A percentile compares a stretch with the other conserved stretches of the same genome.
These are phyloP conservation scores for Eubucco bourcierii DNA, from an alignment of 2,113 vertebrate genomes.

Conservation along the genomic window DNA sequence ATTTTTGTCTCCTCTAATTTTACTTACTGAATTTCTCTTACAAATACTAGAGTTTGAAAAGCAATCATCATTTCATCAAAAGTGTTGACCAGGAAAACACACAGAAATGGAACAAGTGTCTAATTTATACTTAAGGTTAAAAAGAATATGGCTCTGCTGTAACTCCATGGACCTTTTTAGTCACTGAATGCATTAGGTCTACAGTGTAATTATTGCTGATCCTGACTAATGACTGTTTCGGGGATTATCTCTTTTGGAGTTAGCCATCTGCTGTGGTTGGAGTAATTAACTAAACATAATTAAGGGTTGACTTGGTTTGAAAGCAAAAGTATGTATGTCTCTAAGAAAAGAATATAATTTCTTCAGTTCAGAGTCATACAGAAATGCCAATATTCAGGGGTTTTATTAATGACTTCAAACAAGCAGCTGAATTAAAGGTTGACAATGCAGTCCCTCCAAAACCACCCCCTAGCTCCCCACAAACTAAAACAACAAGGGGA, in stretches of 20 bases:
- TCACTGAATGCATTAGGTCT: conserved; percentile 76
- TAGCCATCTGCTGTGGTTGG: conserved; percentile 86
- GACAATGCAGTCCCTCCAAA: background rate
- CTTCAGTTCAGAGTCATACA: background rate
- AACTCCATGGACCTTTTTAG: background rate
- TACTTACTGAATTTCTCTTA: background rate
- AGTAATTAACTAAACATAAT: conserved; percentile 65
- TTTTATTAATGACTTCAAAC: background rate
- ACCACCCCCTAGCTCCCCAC: background rate
- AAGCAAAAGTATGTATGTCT: conserved; percentile 6
- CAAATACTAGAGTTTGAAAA: background rate
- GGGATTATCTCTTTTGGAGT: conserved; percentile 87
- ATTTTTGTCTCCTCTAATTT: background rate
- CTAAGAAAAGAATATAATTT: background rate
- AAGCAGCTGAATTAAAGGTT: background rate
- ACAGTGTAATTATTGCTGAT: conserved; percentile 89
- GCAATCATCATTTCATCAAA: background rate
- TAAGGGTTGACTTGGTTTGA: conserved; percentile 46
- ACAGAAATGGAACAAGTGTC: background rate
- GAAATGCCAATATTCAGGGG: background rate
- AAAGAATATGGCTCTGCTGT: background rate
- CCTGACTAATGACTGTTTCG: conserved; percentile 88
- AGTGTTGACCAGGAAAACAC: background rate
- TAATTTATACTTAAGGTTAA: background rate
- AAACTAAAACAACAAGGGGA: background rate